These are phyloP conservation scores for Vulpes ferrilata DNA, from an alignment of 2,113 vertebrate genomes.

Conservation along the genomic window DNA sequence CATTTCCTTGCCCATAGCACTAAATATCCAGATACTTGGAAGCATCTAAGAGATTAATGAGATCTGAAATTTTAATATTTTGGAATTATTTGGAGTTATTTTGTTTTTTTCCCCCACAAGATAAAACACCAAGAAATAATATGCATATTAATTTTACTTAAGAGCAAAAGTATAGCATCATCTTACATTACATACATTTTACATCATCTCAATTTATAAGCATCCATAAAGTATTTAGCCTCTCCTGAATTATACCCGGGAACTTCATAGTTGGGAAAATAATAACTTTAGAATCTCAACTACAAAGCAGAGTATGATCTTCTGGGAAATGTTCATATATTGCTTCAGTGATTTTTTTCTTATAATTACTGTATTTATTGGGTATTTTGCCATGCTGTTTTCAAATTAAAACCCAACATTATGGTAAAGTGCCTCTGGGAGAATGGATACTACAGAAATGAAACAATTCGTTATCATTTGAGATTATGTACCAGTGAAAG, in stretches of 20 bases:
- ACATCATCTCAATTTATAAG: not conserved
- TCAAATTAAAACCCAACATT: slow-evolving; percentile 1
- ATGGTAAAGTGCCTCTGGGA: not conserved
- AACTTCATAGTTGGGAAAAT: not conserved
- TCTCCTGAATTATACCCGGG: not conserved
- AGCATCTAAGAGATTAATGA: not conserved
- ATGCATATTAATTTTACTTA: not conserved
- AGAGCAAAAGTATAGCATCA: not conserved
- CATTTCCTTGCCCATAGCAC: not conserved
- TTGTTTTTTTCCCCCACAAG: not conserved
- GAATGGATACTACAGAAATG: not conserved
- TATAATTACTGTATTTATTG: not conserved
- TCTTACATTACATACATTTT: not conserved
- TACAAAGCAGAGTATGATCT: not conserved
- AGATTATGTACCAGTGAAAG: not conserved
- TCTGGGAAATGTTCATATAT: not conserved
- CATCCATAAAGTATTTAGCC: not conserved
- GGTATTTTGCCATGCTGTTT: not conserved
- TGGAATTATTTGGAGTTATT: not conserved
- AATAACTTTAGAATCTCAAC: not conserved
- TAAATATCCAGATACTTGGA: not conserved
- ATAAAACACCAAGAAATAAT: not conserved
- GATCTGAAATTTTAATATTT: not conserved
- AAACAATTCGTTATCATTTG: not conserved
- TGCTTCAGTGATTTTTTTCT: not conserved